Conservation (phyloP, 2,797 vertebrate genomes). For the Oophaga sylvatica region DNA sequence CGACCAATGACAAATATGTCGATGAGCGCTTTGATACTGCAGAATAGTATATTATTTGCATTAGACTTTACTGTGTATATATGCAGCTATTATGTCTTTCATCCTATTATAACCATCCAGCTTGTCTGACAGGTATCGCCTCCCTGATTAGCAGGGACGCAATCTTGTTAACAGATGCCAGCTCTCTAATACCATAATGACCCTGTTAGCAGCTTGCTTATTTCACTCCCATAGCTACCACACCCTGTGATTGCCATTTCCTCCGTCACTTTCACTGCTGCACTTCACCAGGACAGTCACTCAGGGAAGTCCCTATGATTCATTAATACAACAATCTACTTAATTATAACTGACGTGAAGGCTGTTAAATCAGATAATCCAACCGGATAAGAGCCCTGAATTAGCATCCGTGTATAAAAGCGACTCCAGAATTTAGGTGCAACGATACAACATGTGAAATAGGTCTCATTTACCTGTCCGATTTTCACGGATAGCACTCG, state of each 20-base stretch:
- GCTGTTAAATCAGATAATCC: not conserved
- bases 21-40: not conserved
- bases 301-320: not conserved
- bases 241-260: constrained; percentile 32
- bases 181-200: constrained; percentile 56
- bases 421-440: not conserved
- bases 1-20: not conserved
- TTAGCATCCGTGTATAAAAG: not conserved
- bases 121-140: constrained; percentile 52
- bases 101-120: constrained; percentile 48
- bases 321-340: not conserved
- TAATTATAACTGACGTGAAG: not conserved
- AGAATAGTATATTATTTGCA: not conserved
- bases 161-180: constrained; percentile 60
- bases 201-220: constrained; percentile 39
- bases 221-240: constrained; percentile 29
- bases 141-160: constrained; percentile 49
- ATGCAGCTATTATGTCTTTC: not conserved
- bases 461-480: too few relatives aligned
- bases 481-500: too few relatives aligned
- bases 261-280: constrained; percentile 10
- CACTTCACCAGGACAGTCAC: not conserved
- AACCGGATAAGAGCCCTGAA: not conserved
- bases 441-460: not conserved
- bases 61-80: constrained; percentile 6